Percentiles rank a stretch among this genome's conserved stretches.
These are phyloP conservation scores for Archilochus colubris DNA, from an alignment of 2,113 vertebrate genomes.

Conservation along the genomic window DNA sequence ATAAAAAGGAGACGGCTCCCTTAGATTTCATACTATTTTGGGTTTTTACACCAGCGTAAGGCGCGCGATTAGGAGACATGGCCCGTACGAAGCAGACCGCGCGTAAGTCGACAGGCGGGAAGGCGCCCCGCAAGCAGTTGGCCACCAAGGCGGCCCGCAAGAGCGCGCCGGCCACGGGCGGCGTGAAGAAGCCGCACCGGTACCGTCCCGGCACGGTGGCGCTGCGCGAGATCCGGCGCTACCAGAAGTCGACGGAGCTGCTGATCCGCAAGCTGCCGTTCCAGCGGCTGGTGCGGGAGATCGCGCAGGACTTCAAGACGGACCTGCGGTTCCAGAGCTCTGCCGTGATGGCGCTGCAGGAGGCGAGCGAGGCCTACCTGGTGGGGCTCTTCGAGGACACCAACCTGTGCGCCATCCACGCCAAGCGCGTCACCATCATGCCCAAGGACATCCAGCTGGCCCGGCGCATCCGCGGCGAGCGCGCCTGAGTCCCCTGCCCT, in stretches of 20 bases:
- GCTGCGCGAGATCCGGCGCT: constrained; percentile 76
- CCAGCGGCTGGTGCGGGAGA: constrained; percentile 75
- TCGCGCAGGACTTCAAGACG: constrained; percentile 75
- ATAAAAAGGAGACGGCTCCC: background rate
- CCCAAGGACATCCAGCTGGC: constrained; percentile 88
- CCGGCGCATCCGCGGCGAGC: constrained; percentile 71
- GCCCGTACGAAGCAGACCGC: background rate
- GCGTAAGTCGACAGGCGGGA: constrained; percentile 53
- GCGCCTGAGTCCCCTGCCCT: constrained; percentile 57
- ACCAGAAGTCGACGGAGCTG: constrained; percentile 83
- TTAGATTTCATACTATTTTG: no score
- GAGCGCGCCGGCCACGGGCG: constrained; percentile 41
- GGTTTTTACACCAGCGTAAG: no score
- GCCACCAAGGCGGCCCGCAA: constrained; percentile 59
- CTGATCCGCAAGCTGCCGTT: constrained; percentile 85
- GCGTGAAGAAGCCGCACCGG: constrained; percentile 55
- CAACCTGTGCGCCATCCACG: constrained; percentile 87
- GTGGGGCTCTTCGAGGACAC: constrained; percentile 83
- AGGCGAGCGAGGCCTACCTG: constrained; percentile 73
- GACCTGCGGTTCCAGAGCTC: constrained; percentile 75
- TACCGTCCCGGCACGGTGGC: constrained; percentile 64
- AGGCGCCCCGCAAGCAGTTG: constrained; percentile 71
- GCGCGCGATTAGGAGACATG: background rate
- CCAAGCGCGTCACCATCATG: constrained; percentile 85
- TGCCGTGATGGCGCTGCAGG: constrained; percentile 75